A percentile compares a stretch with the other conserved stretches of the same genome.
Conservation (phyloP, 1,140 invertebrate genomes). For the Procambarus virginalis region DNA sequence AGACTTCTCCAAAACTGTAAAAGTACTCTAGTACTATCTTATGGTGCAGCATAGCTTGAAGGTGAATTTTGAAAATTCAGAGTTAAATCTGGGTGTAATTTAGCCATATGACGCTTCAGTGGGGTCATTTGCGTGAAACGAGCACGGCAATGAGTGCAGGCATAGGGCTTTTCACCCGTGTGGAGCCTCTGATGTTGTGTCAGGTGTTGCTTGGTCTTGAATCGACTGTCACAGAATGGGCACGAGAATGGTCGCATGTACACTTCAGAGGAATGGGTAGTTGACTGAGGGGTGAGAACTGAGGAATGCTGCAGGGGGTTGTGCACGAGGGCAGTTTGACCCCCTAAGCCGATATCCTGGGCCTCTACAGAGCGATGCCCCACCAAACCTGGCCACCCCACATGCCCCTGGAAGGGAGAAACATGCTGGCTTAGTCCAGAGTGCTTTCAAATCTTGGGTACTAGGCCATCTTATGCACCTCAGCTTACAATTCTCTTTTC, state of each 20-base stretch:
- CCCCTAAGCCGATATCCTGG: constrained; percentile 35
- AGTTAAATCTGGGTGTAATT: constrained; percentile 41
- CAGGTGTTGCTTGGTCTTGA: constrained; percentile 75
- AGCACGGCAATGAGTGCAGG: constrained; percentile 74
- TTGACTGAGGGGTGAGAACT: constrained; percentile 16
- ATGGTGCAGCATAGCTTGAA: constrained; percentile 3
- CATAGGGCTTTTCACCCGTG: constrained; percentile 76
- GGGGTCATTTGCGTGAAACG: constrained; percentile 73
- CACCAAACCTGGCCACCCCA: constrained; percentile 52
- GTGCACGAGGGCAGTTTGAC: constrained; percentile 18
- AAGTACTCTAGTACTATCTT: neutral
- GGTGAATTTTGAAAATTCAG: neutral
- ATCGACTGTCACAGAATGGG: constrained; percentile 74
- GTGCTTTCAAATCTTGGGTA: neutral
- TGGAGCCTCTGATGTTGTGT: constrained; percentile 73
- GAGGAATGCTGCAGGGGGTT: constrained; percentile 36
- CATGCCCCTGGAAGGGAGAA: constrained; percentile 64
- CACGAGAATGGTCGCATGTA: constrained; percentile 71
- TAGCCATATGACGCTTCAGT: constrained; percentile 58
- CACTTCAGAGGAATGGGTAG: constrained; percentile 12
- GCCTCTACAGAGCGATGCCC: constrained; percentile 45
- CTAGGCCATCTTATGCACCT: neutral
- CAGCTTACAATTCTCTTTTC: neutral
- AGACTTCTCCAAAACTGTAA: neutral
- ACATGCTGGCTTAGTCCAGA: constrained; percentile 52